These are phyloP conservation scores for Rotaria macrura DNA, from an alignment of 2,888 invertebrate species.

Conservation along the genomic window DNA sequence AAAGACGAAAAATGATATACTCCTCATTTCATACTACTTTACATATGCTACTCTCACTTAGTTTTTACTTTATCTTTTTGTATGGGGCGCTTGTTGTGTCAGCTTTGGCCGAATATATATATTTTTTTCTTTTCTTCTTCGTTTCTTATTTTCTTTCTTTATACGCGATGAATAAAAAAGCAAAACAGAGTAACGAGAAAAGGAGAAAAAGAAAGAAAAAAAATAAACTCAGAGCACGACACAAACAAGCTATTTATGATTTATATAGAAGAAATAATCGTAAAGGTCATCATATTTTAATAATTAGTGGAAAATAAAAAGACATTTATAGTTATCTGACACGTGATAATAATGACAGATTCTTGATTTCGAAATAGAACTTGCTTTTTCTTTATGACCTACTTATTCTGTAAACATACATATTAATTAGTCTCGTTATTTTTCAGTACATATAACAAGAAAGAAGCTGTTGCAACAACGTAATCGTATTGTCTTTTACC, in stretches of 20 bases:
- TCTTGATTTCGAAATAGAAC: neutral
- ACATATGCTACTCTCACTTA: neutral
- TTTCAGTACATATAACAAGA: too few relatives aligned
- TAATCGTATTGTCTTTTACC: too few relatives aligned
- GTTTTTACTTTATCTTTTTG: constrained; percentile 2
- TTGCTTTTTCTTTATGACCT: neutral
- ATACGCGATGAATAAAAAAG: neutral
- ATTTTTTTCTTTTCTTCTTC: neutral
- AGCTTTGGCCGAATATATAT: neutral
- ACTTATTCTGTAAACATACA: neutral
- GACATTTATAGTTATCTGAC: neutral
- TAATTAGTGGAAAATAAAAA: neutral
- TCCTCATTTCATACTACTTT: neutral
- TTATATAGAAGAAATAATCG: neutral
- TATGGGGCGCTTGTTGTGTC: neutral
- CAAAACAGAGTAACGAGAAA: neutral
- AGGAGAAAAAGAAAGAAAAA: neutral
- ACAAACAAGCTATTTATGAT: neutral
- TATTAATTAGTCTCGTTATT: too few relatives aligned
- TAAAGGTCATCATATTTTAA: neutral
- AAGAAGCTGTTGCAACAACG: too few relatives aligned
- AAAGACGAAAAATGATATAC: neutral
- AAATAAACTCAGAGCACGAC: neutral
- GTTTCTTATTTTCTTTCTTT: neutral
- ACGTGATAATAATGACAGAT: neutral